These are phyloP conservation scores for Phyllostomus discolor DNA, from an alignment of 2,113 vertebrate genomes.

Conservation along the genomic window DNA sequence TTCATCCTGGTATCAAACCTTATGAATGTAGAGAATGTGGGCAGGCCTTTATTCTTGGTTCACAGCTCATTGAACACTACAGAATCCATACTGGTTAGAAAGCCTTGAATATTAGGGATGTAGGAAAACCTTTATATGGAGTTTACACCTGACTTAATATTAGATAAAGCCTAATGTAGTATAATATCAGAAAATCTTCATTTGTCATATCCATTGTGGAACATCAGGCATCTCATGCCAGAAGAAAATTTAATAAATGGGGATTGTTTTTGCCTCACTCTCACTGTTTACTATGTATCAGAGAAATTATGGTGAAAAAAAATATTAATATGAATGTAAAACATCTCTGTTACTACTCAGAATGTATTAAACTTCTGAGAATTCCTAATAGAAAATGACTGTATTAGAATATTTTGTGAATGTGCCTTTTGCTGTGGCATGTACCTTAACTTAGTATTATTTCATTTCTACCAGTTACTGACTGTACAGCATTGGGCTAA, in stretches of 20 bases:
- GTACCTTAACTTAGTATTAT: not conserved
- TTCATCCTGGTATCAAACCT: constrained; percentile 74
- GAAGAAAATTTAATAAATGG: constrained; percentile 41
- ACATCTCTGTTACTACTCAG: not conserved
- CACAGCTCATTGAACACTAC: constrained; percentile 77
- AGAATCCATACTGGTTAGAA: constrained; percentile 80
- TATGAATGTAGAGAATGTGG: constrained; percentile 72
- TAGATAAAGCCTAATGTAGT: not conserved
- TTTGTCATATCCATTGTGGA: not conserved
- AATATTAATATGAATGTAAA: not conserved
- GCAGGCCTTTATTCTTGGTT: constrained; percentile 77
- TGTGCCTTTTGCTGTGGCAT: not conserved
- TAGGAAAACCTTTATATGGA: not conserved
- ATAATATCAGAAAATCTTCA: constrained; percentile 1
- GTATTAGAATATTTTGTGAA: constrained; percentile 15
- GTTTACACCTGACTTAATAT: not conserved
- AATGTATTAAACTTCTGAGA: constrained; percentile 15
- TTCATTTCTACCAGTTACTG: not conserved
- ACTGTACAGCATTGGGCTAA: not conserved
- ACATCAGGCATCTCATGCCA: not conserved
- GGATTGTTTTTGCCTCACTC: not conserved
- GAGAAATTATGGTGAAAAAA: not conserved
- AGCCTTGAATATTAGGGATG: not conserved
- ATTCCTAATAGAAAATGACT: constrained; percentile 10
- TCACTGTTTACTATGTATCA: constrained; percentile 28